Percentiles rank a stretch among this genome's conserved stretches.
phyloP scores from a whole-genome alignment of 2,113 vertebrate species.

The Limanda limanda region DNA sequence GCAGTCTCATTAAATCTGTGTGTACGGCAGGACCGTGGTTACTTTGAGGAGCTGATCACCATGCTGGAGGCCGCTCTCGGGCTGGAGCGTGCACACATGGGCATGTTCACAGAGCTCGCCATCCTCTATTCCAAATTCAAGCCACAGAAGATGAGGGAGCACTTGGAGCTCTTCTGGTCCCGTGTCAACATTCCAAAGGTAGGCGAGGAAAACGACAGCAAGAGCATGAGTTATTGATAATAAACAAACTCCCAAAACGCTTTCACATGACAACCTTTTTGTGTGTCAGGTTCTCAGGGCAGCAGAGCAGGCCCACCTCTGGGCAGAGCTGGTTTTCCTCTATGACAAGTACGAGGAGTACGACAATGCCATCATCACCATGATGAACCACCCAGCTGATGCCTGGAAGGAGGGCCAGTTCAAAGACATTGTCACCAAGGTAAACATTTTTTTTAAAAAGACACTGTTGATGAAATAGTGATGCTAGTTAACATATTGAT shows the following conservation, averaged over 20 bases:
- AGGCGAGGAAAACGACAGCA: not conserved
- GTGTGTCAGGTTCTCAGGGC: slow-evolving; percentile 92
- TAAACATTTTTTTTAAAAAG: slow-evolving; percentile 68
- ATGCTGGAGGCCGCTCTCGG: slow-evolving; percentile 98
- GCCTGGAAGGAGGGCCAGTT: slow-evolving; percentile 99
- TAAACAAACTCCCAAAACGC: not conserved
- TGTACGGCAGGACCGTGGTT: slow-evolving; percentile 91
- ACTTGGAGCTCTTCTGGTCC: slow-evolving; percentile 98
- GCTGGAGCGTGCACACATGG: slow-evolving; percentile 98
- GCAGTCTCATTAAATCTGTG: not conserved
- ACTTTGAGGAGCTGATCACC: slow-evolving; percentile 98
- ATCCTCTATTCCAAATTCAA: slow-evolving; percentile 99
- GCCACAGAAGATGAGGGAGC: slow-evolving; percentile 99
- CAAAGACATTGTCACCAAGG: slow-evolving; percentile 99
- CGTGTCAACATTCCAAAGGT: slow-evolving; percentile 99
- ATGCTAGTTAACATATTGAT: not conserved
- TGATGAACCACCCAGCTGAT: slow-evolving; percentile 99
- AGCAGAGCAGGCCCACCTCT: slow-evolving; percentile 98
- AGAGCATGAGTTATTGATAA: too few relatives aligned
- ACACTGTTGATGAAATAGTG: not conserved
- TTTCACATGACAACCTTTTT: slow-evolving; percentile 12
- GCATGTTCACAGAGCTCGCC: slow-evolving; percentile 98
- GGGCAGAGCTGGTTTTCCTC: slow-evolving; percentile 97
- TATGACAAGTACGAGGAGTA: slow-evolving; percentile 99
- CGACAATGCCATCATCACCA: slow-evolving; percentile 99